Evolutionary conservation across 2,797 vertebrate species (phyloP).

Genomic region (Glyptemys insculpta): DNA sequence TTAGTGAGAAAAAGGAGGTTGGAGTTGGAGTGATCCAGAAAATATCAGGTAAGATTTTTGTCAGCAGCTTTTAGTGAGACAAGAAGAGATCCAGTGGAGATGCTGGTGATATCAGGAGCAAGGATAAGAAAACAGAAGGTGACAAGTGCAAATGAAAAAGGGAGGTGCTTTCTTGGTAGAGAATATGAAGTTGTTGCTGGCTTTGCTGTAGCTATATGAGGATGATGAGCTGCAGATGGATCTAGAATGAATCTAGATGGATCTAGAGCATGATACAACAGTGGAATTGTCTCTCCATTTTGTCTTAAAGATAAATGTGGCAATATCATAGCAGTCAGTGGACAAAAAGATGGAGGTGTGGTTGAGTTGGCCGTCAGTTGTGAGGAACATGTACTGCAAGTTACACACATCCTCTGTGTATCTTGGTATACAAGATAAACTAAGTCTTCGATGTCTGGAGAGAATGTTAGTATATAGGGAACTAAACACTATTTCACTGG

Average conservation of each 20-base stretch:
- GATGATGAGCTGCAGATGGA: not conserved
- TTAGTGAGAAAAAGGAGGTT: not conserved
- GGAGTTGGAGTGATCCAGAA: not conserved
- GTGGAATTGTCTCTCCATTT: not conserved
- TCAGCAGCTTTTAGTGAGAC: not conserved
- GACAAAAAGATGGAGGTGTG: not conserved
- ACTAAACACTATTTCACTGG: not conserved
- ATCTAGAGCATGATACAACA: not conserved
- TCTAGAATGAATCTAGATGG: not conserved
- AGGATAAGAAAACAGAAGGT: not conserved
- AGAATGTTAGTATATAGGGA: not conserved
- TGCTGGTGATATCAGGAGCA: not conserved
- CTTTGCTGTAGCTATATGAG: not conserved
- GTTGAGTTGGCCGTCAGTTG: not conserved
- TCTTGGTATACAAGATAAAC: not conserved
- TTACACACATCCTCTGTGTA: not conserved
- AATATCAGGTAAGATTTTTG: not conserved
- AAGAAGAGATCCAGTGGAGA: not conserved
- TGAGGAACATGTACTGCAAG: not conserved
- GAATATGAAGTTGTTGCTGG: not conserved
- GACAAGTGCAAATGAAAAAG: not conserved
- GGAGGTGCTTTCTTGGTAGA: not conserved
- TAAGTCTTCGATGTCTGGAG: not conserved
- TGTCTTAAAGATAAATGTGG: not conserved
- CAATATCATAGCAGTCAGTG: not conserved